Evolutionary conservation across 2,888 invertebrate genomes (phyloP).

Genomic region (Deilephila porcellus): DNA sequence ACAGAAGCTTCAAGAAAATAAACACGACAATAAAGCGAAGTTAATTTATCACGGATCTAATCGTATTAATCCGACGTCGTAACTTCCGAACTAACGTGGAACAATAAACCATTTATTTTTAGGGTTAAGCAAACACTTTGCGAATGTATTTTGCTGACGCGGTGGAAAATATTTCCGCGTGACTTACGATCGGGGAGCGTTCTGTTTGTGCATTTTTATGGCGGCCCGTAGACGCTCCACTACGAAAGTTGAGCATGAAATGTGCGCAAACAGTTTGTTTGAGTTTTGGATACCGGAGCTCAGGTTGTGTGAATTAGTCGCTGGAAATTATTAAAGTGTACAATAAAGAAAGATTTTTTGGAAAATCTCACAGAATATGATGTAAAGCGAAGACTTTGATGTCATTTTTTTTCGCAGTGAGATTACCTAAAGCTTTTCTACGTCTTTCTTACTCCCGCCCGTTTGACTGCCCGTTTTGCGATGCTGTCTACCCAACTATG

Average conservation of each 20-base stretch:
- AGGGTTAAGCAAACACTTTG: conserved; percentile 42
- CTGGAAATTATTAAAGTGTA: not conserved
- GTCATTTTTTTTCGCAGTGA: too few relatives aligned
- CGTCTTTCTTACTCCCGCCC: too few relatives aligned
- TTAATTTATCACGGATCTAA: conserved; percentile 16
- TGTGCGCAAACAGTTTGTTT: conserved; percentile 27
- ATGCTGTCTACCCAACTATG: too few relatives aligned
- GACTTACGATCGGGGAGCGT: conserved; percentile 46
- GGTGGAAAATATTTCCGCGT: conserved; percentile 49
- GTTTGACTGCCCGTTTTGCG: too few relatives aligned
- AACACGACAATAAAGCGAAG: not conserved
- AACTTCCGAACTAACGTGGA: conserved; percentile 22
- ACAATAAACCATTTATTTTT: conserved; percentile 46
- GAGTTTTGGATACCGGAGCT: conserved; percentile 20
- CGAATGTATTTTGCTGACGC: conserved; percentile 56
- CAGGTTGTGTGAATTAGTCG: not conserved
- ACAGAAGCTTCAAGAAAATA: too few relatives aligned
- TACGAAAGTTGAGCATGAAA: conserved; percentile 31
- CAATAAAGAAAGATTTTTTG: too few relatives aligned
- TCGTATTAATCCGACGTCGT: conserved; percentile 6
- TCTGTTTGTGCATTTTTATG: conserved; percentile 44
- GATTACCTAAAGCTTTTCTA: too few relatives aligned
- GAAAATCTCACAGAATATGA: too few relatives aligned
- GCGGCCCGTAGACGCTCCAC: conserved; percentile 31
- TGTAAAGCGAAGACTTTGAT: too few relatives aligned